Evolutionary conservation across 2,797 vertebrate species (phyloP).

Genomic region (Setipinna tenuifilis): DNA sequence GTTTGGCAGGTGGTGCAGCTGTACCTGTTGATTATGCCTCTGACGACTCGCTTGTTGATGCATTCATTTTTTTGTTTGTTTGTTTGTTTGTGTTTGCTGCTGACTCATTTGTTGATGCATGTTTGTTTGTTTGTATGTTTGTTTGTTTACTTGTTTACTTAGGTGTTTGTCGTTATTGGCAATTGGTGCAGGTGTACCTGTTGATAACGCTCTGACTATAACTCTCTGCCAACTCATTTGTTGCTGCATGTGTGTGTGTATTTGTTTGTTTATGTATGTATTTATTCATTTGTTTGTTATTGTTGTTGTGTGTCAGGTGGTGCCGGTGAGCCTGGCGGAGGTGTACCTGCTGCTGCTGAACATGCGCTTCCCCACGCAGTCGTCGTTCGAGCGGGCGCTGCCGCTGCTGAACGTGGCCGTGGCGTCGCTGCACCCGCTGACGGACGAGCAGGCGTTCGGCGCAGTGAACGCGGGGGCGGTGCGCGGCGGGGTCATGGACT

Average conservation of each 20-base stretch:
- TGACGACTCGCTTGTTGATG: too few species aligned
- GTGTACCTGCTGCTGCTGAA: conserved; percentile 96
- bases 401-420: conserved; percentile 93
- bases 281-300: not conserved
- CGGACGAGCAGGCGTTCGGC: conserved; percentile 91
- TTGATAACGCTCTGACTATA: too few species aligned
- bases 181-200: too few species aligned
- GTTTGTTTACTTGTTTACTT: too few species aligned
- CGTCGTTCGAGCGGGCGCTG: conserved; percentile 93
- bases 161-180: too few species aligned
- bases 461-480: conserved; percentile 90
- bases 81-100: too few species aligned
- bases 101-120: too few species aligned
- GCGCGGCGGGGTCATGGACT: conserved; percentile 82
- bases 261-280: conserved; percentile 1
- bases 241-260: too few species aligned
- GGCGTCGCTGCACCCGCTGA: conserved; percentile 93
- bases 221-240: too few species aligned
- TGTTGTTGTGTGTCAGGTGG: conserved; percentile 71
- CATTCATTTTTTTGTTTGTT: too few species aligned
- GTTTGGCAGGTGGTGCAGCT: too few species aligned
- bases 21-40: too few species aligned
- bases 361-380: conserved; percentile 97
- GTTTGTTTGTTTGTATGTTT: not conserved
- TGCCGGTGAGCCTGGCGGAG: conserved; percentile 93